A percentile compares a stretch with the other conserved stretches of the same genome.
Evolutionary conservation across 2,113 vertebrate genomes (phyloP).

Genomic region (Cryptotis parvus): DNA sequence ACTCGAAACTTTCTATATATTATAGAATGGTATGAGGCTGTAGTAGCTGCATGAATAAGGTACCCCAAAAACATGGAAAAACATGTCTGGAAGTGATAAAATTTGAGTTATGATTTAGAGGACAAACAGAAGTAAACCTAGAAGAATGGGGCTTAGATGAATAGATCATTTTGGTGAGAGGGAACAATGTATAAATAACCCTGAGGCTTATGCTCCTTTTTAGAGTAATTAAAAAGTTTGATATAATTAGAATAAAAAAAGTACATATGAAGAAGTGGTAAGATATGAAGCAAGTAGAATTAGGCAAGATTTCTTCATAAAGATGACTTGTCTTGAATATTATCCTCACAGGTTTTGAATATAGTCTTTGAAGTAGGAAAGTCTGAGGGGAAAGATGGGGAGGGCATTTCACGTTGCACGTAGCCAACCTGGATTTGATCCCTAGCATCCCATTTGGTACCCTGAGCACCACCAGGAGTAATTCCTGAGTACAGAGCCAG

Average conservation of each 20-base stretch:
- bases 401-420: neutral
- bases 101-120: constrained; percentile 8
- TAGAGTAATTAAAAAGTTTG: neutral
- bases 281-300: constrained; percentile 36
- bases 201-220: neutral
- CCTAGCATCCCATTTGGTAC: too few relatives aligned
- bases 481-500: too few relatives aligned
- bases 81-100: neutral
- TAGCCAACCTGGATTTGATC: too few relatives aligned
- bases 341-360: too few relatives aligned
- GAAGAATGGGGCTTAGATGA: neutral
- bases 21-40: neutral
- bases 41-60: neutral
- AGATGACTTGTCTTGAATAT: too few relatives aligned
- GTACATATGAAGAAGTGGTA: neutral
- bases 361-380: too few relatives aligned
- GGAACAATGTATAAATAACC: neutral
- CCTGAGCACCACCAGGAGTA: too few relatives aligned
- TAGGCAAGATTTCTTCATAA: constrained; percentile 3
- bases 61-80: neutral
- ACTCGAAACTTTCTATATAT: neutral
- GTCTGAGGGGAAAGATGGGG: neutral
- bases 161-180: neutral
- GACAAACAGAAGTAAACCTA: neutral
- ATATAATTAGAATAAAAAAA: constrained; percentile 31